Base-by-base conservation (phyloP, 2,888 invertebrate species). In the Ferdinandea cuprea region DNA sequence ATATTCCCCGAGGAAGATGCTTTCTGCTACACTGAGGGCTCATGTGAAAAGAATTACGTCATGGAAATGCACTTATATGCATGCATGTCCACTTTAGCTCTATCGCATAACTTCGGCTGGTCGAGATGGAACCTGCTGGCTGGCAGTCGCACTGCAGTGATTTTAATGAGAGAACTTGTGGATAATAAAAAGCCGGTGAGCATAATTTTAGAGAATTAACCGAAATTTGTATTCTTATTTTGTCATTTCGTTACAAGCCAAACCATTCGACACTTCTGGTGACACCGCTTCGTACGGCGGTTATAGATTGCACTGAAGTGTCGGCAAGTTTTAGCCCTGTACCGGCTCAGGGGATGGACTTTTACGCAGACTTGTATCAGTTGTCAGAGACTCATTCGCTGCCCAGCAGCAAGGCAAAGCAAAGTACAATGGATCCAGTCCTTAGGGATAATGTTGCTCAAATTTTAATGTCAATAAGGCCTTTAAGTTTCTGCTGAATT, bases 1-100 rank as follows among this genome's bases (percentile, higher is more conserved):
- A 92, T 97, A 76, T 97, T 97, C 88, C 97, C 97, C 0, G 94
- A 94, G 59, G 93, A 93, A 86, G 97, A 97, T 89, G 94, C 93
- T 0, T 94, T 94, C 88, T 93, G 93, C 87, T 94, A 96, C 88
- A 91, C 96, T 0, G 95, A 95, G 87, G 93, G 90, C 1, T 90
- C 93, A 37, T 93, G 94, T 87, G 93, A 94, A 85, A 94, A 95
- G 89, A 95, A 96, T 86, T 94, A 93, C 91, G 93, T 94, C 0
- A 92, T 94, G 88, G 96, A 96, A 89, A 92, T 93, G 81, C 96
- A 96, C 90, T 92, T 94, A 46, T 96, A 96, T 88, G 93, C 94
- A 80, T 95, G 95, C 85, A 96, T 97, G 94, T 95, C 96, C 0
- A 92, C 94, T 37, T 89, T 96, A 11, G 93, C 94, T 8, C 92